These are phyloP conservation scores for Eilema caniola DNA, from an alignment of 2,888 invertebrate genomes.

Conservation along the genomic window DNA sequence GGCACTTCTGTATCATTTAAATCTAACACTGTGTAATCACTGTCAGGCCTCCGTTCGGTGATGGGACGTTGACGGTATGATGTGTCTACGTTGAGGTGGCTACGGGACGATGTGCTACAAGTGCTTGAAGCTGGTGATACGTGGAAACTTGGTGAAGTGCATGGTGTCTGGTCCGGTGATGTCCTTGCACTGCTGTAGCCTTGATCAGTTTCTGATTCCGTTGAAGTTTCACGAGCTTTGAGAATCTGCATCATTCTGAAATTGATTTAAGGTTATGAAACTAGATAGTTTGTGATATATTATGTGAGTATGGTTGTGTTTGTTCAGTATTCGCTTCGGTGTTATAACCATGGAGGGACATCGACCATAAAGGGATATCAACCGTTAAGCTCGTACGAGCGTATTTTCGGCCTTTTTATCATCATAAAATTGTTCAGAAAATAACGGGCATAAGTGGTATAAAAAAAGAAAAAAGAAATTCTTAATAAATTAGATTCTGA, in stretches of 20 bases:
- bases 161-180: constrained; percentile 74
- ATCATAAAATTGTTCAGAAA: constrained; percentile 56
- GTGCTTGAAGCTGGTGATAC: constrained; percentile 68
- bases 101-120: constrained; percentile 64
- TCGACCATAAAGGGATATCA: constrained; percentile 73
- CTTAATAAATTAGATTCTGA: too few relatives aligned
- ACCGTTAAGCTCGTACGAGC: constrained; percentile 65
- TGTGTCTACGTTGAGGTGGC: constrained; percentile 53
- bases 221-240: constrained; percentile 68
- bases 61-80: constrained; percentile 65
- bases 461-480: too few relatives aligned
- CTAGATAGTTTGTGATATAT: neutral
- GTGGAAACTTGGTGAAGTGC: constrained; percentile 69
- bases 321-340: constrained; percentile 76
- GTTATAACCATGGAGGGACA: constrained; percentile 76
- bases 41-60: constrained; percentile 46
- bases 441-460: too few relatives aligned
- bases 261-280: constrained; percentile 12
- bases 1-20: constrained; percentile 58
- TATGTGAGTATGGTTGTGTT: neutral
- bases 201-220: constrained; percentile 72
- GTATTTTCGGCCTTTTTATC: constrained; percentile 69
- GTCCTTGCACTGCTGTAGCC: constrained; percentile 78
- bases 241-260: constrained; percentile 82
- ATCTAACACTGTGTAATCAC: constrained; percentile 65